Evolutionary conservation across 2,113 vertebrate genomes (phyloP), one percentile per base, ranked within the genome.

Genomic region (Pao palembangensis): DNA sequence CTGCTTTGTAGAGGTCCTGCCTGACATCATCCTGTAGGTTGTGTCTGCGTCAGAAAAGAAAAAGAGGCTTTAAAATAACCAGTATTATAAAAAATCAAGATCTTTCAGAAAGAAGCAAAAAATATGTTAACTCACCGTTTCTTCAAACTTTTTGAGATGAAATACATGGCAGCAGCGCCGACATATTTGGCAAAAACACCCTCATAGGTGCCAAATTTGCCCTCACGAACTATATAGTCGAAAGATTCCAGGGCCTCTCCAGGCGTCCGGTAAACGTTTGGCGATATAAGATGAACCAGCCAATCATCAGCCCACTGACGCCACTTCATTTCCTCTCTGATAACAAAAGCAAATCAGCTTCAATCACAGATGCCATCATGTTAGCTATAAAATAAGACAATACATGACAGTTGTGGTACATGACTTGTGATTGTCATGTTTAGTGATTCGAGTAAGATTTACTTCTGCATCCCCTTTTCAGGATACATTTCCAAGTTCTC

Each of bases 271-370:
- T 99, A 99, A 61, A 99, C 94, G 0, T 99, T 99, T 58, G 96
- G 97, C 1, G 97, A 99, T 73, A 99, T 96, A 23, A 99, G 94
- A 69, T 99, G 97, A 41, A 99, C 97, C 12, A 99, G 92, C 94
- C 95, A 95, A 48, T 98, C 93, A 0, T 99, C 97, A 0, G 89
- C 93, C 97, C 97, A 99, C 71, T 92, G 85, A 19, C 96, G 92
- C 97, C 97, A 99, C 75, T 96, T 96, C 88, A 96, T 96, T 82
- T 99, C 97, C 71, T 98, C 96, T 70, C 97, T 99, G 88, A 0
- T 31, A 59, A 46, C 20, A 47, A 15, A 3, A 25, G 11, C 2
- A n/a, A 6, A 43, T 12, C 4, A 58, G 23, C 23, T 8, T 49
- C 20, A 51, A n/a, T 28, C 21, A 28, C 25, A 51, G 21, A 23